Base-by-base conservation (phyloP, 2,113 vertebrate genomes). In the Microtus pennsylvanicus region DNA sequence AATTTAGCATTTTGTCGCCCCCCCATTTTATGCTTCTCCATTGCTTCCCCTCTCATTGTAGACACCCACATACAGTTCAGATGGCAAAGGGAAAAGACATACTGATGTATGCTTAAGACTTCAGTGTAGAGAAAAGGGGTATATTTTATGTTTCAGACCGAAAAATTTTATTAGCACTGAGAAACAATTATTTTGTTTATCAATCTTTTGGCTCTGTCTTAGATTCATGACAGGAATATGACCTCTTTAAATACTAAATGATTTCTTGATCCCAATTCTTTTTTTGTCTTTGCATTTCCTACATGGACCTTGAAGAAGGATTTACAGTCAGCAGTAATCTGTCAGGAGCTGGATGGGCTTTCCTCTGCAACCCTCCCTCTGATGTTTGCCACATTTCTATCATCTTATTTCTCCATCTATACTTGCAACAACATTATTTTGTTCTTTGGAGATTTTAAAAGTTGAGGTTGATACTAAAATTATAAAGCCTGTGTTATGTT, bases 361-460 rank as follows among this genome's bases (percentile, higher is more conserved):
- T 11, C 0, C 1, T 45, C 52, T 28, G 19, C 7, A 30, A 65
- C 30, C 17, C 7, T 35, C 78, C 35, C 33, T 95, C 26, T 52
- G 35, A 76, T 5, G 7, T 77, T 35, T 38, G 30, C 2, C 67
- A 1, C 89, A 92, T 77, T 77, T 38, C 38, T 61, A 21, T 81
- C 28, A 65, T 42, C 21, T 6, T 75, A 47, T 9, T 52, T 52
- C 24, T 16, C 16, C 82, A 16, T 52, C 70, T 77, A n/a, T 33
- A n/a, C 24, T 87, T 83, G 10, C 7, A 22, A 35, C 12, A 90
- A 0, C 12, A 58, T 65, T 6, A 45, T 61, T 95, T 92, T 9
- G 42, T 92, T 94, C 33, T 93, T 45, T 42, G 1, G 26, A 90
- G 58, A 24, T 52, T 81, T 81, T 55, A 74, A 96, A 93, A 10